A percentile compares a stretch with the other conserved stretches of the same genome.
Conservation (phyloP, 2,113 vertebrate genomes). For the Amblyopsis rosae region DNA sequence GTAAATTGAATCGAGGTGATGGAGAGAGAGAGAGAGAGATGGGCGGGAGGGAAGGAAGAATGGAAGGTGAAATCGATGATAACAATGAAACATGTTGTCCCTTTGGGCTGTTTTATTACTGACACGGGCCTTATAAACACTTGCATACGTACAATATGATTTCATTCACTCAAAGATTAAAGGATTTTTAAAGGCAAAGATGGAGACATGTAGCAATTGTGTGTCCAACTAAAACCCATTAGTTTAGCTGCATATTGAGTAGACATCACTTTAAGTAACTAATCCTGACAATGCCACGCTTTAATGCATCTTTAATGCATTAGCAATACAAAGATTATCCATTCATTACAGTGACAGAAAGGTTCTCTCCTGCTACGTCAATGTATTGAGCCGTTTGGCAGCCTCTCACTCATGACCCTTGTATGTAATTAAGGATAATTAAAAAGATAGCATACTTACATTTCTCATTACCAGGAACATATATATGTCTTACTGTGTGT, state of each 20-base stretch:
- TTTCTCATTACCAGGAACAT: conserved; percentile 57
- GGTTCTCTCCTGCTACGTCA: conserved; percentile 4
- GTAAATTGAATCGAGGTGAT: background rate
- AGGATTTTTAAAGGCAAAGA: conserved; percentile 10
- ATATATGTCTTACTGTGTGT: conserved; percentile 31
- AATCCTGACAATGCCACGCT: conserved; percentile 40
- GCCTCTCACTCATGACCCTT: conserved; percentile 31
- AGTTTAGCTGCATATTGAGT: conserved; percentile 43
- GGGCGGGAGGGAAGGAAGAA: background rate
- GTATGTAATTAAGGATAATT: conserved; percentile 59
- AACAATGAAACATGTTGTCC: background rate
- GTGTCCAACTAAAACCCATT: conserved; percentile 23
- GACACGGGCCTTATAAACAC: background rate
- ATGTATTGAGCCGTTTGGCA: conserved; percentile 32
- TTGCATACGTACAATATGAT: background rate
- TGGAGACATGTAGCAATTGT: background rate
- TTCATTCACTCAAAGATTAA: background rate
- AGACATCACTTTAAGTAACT: conserved; percentile 35
- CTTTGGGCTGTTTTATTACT: too few relatives aligned
- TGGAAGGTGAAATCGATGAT: background rate
- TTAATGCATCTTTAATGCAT: conserved; percentile 48
- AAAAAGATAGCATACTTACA: conserved; percentile 46
- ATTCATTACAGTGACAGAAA: conserved; percentile 58
- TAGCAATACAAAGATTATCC: conserved; percentile 64
- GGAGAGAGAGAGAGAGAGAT: background rate